These are phyloP conservation scores for Ormyrus nitidulus DNA, from an alignment of 2,888 invertebrate species.

Conservation along the genomic window DNA sequence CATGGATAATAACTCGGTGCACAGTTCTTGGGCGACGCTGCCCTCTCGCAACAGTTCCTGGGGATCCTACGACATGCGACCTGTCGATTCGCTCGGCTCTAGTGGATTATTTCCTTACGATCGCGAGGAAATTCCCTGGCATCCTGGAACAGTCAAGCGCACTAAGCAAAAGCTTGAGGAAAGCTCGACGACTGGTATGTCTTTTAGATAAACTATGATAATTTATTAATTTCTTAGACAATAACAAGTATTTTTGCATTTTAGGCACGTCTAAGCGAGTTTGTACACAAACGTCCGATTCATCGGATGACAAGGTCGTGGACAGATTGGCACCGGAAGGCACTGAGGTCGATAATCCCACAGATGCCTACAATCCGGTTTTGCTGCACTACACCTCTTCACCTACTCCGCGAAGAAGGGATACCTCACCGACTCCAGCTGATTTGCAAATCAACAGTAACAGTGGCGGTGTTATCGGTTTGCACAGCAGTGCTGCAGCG, in stretches of 20 bases:
- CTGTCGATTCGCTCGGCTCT: conserved; percentile 69
- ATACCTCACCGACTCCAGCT: conserved; percentile 56
- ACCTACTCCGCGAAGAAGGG: conserved; percentile 68
- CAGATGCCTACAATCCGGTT: conserved; percentile 70
- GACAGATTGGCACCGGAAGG: conserved; percentile 21
- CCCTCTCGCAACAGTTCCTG: conserved; percentile 84
- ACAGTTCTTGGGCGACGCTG: conserved; percentile 87
- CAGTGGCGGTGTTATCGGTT: not conserved
- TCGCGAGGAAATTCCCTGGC: conserved; percentile 81
- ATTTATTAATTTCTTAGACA: not conserved
- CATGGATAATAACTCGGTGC: conserved; percentile 84
- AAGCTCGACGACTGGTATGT: conserved; percentile 66
- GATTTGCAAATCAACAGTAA: no score
- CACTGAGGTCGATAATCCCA: conserved; percentile 63
- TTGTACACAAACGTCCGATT: conserved; percentile 68
- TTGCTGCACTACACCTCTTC: conserved; percentile 71
- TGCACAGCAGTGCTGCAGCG: not conserved
- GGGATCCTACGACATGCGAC: conserved; percentile 83
- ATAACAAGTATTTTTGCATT: not conserved
- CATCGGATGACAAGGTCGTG: conserved; percentile 62
- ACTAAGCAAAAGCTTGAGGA: conserved; percentile 84
- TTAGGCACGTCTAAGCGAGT: conserved; percentile 70
- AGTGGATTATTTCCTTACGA: conserved; percentile 78
- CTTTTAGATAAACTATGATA: no score
- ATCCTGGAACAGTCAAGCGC: conserved; percentile 83